Conservation (phyloP, 2,113 vertebrate species). For the Forbesichthys agassizii region DNA sequence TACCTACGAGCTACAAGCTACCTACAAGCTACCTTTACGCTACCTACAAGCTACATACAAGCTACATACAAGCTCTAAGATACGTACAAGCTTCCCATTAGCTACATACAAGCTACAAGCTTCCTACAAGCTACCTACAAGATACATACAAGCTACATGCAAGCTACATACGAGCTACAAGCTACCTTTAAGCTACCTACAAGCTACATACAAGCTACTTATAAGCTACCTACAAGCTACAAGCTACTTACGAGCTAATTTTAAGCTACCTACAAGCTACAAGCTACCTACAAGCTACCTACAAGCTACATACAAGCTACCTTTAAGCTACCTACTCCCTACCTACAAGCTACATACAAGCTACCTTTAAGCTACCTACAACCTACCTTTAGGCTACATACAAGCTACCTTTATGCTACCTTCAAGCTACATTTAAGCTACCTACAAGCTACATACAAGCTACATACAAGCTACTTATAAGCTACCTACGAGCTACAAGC, state of each 20-base stretch:
- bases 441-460: slow-evolving; percentile 4
- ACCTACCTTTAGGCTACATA: background rate
- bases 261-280: background rate
- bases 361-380: background rate
- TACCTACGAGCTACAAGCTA: no score
- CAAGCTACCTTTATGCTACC: background rate
- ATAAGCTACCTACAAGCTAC: no score
- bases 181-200: no score
- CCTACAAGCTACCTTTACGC: no score
- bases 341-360: background rate
- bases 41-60: background rate
- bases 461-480: background rate
- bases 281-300: slow-evolving; percentile 15
- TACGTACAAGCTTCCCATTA: no score
- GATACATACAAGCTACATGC: background rate
- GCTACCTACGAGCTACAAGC: background rate
- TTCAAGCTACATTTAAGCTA: slow-evolving; percentile 4
- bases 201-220: no score
- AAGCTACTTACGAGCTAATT: no score
- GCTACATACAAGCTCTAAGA: slow-evolving; percentile 25
- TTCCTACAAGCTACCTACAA: no score
- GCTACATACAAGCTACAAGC: no score
- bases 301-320: background rate
- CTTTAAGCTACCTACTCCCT: background rate
- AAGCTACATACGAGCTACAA: no score